These are phyloP conservation scores for Geopemphigus sp. DNA, from an alignment of 1,140 invertebrate genomes.

Conservation along the genomic window DNA sequence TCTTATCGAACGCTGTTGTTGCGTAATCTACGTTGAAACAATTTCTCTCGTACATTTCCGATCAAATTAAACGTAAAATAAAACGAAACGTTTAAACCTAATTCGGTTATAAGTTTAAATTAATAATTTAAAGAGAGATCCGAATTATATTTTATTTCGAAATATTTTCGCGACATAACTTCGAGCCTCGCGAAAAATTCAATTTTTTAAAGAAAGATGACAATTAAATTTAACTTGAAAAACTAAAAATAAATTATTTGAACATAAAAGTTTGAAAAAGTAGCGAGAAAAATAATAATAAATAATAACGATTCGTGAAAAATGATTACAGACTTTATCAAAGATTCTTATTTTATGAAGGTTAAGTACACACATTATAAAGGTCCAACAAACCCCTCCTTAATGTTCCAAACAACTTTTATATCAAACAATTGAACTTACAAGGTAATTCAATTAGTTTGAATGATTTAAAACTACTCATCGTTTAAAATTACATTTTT, in stretches of 20 bases:
- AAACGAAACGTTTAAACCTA: too few relatives aligned
- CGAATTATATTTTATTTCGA: neutral
- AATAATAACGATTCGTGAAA: conserved; percentile 9
- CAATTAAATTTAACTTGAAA: neutral
- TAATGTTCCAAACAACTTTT: neutral
- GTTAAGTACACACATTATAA: conserved; percentile 8
- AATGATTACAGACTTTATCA: neutral
- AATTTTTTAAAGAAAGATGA: neutral
- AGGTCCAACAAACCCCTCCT: neutral
- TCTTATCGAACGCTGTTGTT: too few relatives aligned
- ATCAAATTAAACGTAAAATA: too few relatives aligned
- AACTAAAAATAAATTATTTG: neutral
- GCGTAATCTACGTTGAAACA: too few relatives aligned
- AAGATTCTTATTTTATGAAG: conserved; percentile 25
- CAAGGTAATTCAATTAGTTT: neutral
- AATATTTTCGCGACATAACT: neutral
- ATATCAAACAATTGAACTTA: neutral
- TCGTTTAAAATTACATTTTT: neutral
- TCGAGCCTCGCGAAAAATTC: neutral
- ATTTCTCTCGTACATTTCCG: too few relatives aligned
- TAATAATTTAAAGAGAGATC: neutral
- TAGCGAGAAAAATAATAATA: neutral
- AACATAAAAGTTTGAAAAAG: neutral
- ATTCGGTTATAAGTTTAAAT: neutral
- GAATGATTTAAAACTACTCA: neutral